Base-by-base conservation (phyloP, 92 coral and sea anemone species). In the Anthopleura xanthogrammica region DNA sequence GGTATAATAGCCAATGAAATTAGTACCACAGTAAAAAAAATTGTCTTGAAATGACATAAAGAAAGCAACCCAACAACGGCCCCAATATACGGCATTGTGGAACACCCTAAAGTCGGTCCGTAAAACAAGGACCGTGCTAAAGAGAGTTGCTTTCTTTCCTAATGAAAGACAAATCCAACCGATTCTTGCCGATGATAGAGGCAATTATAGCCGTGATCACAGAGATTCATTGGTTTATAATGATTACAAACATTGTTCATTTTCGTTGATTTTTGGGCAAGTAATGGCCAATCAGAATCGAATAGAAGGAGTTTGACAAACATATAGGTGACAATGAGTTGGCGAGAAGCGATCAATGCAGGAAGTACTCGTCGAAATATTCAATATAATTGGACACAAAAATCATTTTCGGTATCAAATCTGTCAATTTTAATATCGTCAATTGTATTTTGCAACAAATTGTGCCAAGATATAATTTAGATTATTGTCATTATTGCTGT, bases 321-420 rank as follows among this genome's bases (percentile, higher is more conserved):
- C 77, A 81, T 4, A 6, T 43, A 14, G 29, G 74, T 46, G 73
- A 48, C 77, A 60, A 68, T 81, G 54, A 43, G 42, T 36, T 70
- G 77, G 55, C 84, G 74, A 71, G 41, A 6, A 10, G 50, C 23
- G 24, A 75, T 75, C 55, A 75, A 43, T 5, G 17, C 52, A 81
- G 84, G 84, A 81, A 81, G 84, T 76, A 76, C 77, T 54, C 56
- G 65, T 12, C 3, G 58, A 81, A 70, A 41, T 68, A 77, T 54
- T 54, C 58, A 54, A 54, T 70, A 60, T 81, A 41, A 68, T 81
- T 81, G 74, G 62, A 81, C 77, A n/a, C 16, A 76, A 80, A 29
- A 29, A 62, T 40, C 50, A 60, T 42, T 60, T 80, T 24, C 41
- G 12, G 41, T 68, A 24, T 68, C 42, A 68, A 68, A 68, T 36